Conservation (phyloP, 1,140 invertebrate genomes). For the Drosophila suzukii region DNA sequence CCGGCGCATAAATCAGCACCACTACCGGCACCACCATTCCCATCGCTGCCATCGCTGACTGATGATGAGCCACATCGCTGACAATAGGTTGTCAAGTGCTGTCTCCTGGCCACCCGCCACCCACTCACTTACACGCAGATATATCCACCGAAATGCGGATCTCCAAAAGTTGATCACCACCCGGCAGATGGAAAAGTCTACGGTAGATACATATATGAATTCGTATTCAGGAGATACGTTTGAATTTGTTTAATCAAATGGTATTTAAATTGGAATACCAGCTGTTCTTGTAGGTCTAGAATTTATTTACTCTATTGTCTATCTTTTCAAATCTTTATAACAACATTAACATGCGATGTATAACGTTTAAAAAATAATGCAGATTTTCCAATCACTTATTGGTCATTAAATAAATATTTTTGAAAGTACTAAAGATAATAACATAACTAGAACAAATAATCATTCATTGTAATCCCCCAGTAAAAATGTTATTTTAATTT, state of each 20-base stretch:
- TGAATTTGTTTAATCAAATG: not conserved
- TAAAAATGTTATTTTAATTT: not conserved
- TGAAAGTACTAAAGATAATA: no score
- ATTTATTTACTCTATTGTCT: no score
- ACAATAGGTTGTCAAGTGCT: slow-evolving; percentile 74
- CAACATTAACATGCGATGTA: no score
- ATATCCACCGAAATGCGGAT: slow-evolving; percentile 20
- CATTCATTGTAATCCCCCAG: not conserved
- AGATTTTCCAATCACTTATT: no score
- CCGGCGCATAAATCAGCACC: slow-evolving; percentile 63
- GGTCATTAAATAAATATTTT: no score
- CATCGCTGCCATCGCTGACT: slow-evolving; percentile 13
- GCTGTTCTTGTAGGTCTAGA: not conserved
- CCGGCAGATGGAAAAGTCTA: not conserved
- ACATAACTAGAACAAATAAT: no score
- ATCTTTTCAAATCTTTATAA: no score
- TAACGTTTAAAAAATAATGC: no score
- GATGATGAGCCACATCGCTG: slow-evolving; percentile 61
- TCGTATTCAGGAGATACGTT: not conserved
- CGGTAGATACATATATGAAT: not conserved
- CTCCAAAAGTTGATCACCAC: slow-evolving; percentile 1
- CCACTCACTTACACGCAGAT: slow-evolving; percentile 43
- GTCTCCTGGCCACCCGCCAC: slow-evolving; percentile 40
- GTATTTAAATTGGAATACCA: not conserved
- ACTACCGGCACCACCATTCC: slow-evolving; percentile 18